Percentiles rank a stretch among this genome's conserved stretches.
Evolutionary conservation across 2,113 vertebrate species (phyloP).

Genomic region (Eudyptes chrysolophus): DNA sequence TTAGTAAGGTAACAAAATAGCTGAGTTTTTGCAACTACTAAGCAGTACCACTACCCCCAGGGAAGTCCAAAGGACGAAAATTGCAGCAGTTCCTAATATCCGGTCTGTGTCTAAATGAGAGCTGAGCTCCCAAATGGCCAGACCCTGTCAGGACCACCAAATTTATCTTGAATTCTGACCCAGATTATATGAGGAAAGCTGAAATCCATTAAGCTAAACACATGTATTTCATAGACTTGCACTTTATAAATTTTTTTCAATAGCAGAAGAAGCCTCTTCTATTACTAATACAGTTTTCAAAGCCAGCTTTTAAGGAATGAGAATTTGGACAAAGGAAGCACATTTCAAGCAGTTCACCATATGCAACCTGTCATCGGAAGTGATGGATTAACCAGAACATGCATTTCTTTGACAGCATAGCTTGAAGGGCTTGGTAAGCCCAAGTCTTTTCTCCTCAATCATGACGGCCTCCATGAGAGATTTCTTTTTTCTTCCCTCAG

Average conservation of each 20-base stretch:
- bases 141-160: neutral
- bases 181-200: neutral
- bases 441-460: slow-evolving; percentile 3
- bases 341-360: neutral
- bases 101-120: neutral
- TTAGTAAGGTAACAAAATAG: neutral
- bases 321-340: neutral
- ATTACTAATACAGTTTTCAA: neutral
- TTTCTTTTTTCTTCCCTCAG: neutral
- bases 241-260: neutral
- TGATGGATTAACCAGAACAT: slow-evolving; percentile 22
- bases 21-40: neutral
- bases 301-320: slow-evolving; percentile 13
- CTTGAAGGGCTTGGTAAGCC: slow-evolving; percentile 10
- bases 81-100: neutral
- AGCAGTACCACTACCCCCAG: neutral
- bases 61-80: neutral
- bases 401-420: slow-evolving; percentile 33
- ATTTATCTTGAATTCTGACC: neutral
- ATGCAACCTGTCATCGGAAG: neutral
- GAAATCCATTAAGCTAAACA: neutral
- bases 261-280: neutral
- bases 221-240: neutral
- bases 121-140: neutral
- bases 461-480: neutral